These are phyloP conservation scores for Eupithecia subfuscata DNA, from an alignment of 2,888 invertebrate genomes.

Conservation along the genomic window DNA sequence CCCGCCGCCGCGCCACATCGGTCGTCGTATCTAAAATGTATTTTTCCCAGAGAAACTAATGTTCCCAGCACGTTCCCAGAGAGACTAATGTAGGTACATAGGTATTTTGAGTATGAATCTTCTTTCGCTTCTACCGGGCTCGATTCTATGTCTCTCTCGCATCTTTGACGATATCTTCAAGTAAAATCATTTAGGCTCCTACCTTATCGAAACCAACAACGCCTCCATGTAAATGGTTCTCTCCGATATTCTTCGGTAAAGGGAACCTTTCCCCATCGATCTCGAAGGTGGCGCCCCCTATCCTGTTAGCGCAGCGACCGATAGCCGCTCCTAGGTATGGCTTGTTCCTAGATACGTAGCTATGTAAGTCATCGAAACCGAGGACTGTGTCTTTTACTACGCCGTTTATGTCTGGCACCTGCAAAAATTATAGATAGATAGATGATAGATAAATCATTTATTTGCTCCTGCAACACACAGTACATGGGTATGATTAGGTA, in stretches of 20 bases:
- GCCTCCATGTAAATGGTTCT: constrained; percentile 93
- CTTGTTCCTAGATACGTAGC: constrained; percentile 71
- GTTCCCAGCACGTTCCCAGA: no score
- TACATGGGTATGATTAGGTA: no score
- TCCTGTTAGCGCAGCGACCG: constrained; percentile 94
- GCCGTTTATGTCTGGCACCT: constrained; percentile 89
- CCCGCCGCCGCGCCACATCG: no score
- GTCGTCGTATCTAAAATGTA: no score
- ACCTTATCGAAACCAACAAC: constrained; percentile 91
- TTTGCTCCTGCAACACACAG: no score
- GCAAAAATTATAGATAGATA: no score
- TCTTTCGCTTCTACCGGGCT: no score
- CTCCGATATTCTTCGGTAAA: constrained; percentile 88
- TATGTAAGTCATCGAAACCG: constrained; percentile 91
- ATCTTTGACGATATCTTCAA: not conserved
- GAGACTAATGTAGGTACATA: no score
- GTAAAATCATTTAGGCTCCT: constrained; percentile 43
- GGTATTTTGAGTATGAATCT: no score
- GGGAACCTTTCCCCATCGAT: constrained; percentile 85
- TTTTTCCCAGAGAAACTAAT: no score
- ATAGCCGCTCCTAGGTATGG: constrained; percentile 94
- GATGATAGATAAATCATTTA: no score
- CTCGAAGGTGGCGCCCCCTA: constrained; percentile 85
- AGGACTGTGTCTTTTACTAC: constrained; percentile 89
- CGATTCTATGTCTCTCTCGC: no score